Evolutionary conservation across 1,140 invertebrate species (phyloP).

Genomic region (Sycophila sp.): DNA sequence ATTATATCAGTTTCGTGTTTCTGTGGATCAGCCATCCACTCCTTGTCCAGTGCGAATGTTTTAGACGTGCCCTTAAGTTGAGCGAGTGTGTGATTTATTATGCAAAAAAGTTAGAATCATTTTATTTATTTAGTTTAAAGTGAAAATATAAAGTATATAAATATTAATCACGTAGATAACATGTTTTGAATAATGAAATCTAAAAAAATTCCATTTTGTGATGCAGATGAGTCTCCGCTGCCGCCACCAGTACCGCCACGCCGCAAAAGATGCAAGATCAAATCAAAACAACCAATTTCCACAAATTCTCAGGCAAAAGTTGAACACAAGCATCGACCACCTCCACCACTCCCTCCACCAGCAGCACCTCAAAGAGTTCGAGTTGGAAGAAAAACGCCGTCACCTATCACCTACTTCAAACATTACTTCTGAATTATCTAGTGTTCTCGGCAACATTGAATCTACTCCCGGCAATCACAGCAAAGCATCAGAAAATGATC

Average conservation of each 20-base stretch:
- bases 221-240: slow-evolving; percentile 52
- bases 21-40: slow-evolving; percentile 38
- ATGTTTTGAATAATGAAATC: slow-evolving; percentile 1
- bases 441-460: not conserved
- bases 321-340: not conserved
- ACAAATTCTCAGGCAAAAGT: not conserved
- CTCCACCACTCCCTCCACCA: slow-evolving; percentile 1
- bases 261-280: slow-evolving; percentile 54
- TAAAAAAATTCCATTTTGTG: slow-evolving; percentile 20
- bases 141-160: not conserved
- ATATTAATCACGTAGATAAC: not conserved
- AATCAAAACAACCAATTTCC: slow-evolving; percentile 20
- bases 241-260: slow-evolving; percentile 61
- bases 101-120: slow-evolving; percentile 47
- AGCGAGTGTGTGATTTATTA: slow-evolving; percentile 39
- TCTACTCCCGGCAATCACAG: not conserved
- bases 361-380: slow-evolving; percentile 1
- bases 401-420: slow-evolving; percentile 1
- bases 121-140: not conserved
- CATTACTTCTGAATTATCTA: not conserved
- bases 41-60: not conserved
- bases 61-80: too few relatives aligned
- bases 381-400: not conserved
- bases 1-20: slow-evolving; percentile 47
- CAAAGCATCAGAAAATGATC: not conserved